Evolutionary conservation across 2,113 vertebrate genomes (phyloP), one percentile per base, ranked within the genome.

Genomic region (Lepus timidus): DNA sequence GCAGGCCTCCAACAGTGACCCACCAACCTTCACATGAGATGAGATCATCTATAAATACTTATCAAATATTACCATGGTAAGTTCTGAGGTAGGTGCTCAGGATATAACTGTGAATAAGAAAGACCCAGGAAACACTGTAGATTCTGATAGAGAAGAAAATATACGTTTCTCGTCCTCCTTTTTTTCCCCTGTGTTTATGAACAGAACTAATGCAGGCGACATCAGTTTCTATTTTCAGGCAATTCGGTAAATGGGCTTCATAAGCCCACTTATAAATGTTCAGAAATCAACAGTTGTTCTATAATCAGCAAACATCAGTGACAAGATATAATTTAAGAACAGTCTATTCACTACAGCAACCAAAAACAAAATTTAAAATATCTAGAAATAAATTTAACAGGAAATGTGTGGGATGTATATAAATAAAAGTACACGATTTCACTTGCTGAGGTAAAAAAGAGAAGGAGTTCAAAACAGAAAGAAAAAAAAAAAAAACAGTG

Each of bases 371-470:
- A 90, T 83, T 79, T 83, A 82, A 95, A 96, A 89, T 95, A 81
- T 71, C 85, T 85, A 92, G 85, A 96, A 95, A 96, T 92, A 96
- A 92, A 90, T 67, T 79, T 58, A 96, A 96, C 85, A 96, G 91
- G 89, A 97, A 96, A 93, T n/a, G 61, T 90, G 84, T 86, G 83
- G 79, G 61, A 85, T 58, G 51, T 89, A 65, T 39, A 91, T 71
- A 96, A 95, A 95, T 90, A 93, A 91, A 97, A 95, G 76, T 58
- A 92, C 31, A 81, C 90, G 78, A 73, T 68, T 85, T 88, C 79
- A 86, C 58, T 95, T 68, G 76, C 80, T 71, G 70, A 95, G 49
- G 52, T 96, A 52, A 89, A 91, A 97, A 75, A 82, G 64, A 80
- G n/a, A 67, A 67, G 61, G 31, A 19, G 0, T 75, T 94, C 64